phyloP scores from a whole-genome alignment of 2,113 vertebrate species.

The Trogon melanurus region DNA sequence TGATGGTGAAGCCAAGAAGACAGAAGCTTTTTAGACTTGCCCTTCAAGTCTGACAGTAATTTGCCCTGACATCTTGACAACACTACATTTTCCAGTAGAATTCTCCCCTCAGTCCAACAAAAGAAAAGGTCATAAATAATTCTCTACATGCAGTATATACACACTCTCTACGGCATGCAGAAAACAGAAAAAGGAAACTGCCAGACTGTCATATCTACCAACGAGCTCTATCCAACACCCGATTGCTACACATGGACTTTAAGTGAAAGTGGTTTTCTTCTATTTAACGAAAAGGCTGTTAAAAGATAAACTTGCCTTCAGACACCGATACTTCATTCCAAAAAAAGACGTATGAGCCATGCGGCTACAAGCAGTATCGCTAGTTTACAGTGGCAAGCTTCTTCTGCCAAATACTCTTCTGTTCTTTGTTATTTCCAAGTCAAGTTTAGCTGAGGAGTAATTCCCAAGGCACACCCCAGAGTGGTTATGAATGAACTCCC shows the following conservation, averaged over 20 bases:
- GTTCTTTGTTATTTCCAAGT: not conserved
- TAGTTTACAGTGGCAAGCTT: not conserved
- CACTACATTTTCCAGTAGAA: not conserved
- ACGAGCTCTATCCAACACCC: not conserved
- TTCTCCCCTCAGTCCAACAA: not conserved
- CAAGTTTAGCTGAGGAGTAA: not conserved
- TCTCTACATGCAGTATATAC: not conserved
- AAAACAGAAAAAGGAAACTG: not conserved
- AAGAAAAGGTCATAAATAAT: constrained; percentile 8
- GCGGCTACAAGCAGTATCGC: not conserved
- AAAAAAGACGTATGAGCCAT: not conserved
- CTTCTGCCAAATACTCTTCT: not conserved
- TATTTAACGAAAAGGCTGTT: not conserved
- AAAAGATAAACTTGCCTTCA: constrained; percentile 64
- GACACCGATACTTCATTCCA: not conserved
- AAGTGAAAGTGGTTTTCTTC: not conserved
- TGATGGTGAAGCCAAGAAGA: not conserved
- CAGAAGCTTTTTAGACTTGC: not conserved
- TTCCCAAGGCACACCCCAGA: not conserved
- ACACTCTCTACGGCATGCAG: not conserved
- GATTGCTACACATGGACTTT: not conserved
- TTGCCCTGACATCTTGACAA: not conserved
- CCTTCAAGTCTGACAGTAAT: constrained; percentile 6
- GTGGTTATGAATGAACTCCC: not conserved
- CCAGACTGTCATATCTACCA: not conserved